Evolutionary conservation across 2,113 vertebrate species (phyloP).

Genomic region (Eulemur macaco): DNA sequence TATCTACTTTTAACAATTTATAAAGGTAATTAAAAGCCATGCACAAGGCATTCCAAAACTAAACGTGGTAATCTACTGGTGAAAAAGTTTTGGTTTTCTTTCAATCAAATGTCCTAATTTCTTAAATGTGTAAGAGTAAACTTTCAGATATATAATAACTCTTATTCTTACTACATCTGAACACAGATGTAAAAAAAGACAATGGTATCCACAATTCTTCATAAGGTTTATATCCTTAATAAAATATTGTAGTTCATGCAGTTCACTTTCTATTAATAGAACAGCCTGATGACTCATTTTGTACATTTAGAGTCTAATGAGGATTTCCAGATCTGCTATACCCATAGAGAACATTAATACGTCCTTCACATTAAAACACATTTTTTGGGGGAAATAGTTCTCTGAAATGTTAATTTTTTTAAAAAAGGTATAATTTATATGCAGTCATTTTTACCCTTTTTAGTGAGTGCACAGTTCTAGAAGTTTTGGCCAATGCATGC

Average conservation of each 20-base stretch:
- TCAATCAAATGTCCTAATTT: background rate
- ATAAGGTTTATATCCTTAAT: background rate
- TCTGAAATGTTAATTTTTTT: background rate
- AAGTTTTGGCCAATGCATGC: background rate
- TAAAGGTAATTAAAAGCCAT: background rate
- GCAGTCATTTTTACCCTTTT: background rate
- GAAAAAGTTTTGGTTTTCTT: background rate
- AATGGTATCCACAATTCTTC: background rate
- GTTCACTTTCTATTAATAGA: constrained; percentile 14
- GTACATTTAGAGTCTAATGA: background rate
- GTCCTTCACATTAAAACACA: background rate
- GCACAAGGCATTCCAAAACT: background rate
- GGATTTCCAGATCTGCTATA: background rate
- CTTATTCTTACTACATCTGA: background rate
- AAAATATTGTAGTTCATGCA: background rate
- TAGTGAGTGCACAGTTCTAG: background rate
- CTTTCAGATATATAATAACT: background rate
- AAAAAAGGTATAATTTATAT: background rate
- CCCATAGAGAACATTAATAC: background rate
- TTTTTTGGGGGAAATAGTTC: background rate
- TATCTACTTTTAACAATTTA: background rate
- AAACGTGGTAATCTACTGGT: background rate
- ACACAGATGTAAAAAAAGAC: background rate
- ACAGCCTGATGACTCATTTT: background rate
- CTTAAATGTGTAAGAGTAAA: constrained; percentile 11